Base-by-base conservation (phyloP, 2,888 invertebrate genomes). In the Pimpla rufipes region DNA sequence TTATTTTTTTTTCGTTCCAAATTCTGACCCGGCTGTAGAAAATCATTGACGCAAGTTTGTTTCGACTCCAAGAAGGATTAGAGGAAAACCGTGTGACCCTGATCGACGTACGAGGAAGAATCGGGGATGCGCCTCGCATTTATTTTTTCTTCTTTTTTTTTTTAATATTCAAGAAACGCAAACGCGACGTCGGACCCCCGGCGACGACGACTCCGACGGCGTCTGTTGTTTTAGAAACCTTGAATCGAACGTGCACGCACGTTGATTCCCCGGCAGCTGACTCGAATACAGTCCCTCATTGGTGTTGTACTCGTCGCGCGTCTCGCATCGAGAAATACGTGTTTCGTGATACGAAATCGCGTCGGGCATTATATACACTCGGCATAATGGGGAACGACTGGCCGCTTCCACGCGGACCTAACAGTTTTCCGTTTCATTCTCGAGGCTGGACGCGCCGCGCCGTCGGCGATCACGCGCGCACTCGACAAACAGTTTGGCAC, bases 341-440 rank as follows among this genome's bases (percentile, higher is more conserved):
- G 42, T 40, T 13, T 21, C 37, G 74, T 13, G 74, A 74, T 62
- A 62, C 47, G 3, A 16, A 74, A 62, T 50, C 21, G 62, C 74
- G 23, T 67, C 73, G 67, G 40, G 45, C 55, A n/a, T n/a, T n/a
- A n/a, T n/a, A n/a, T n/a, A n/a, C n/a, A n/a, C n/a, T n/a, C n/a
- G n/a, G n/a, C n/a, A n/a, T n/a, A n/a, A n/a, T 23, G 45, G 42
- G 13, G n/a, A 66, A 35, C 35, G 37, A 78, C 64, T 77, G 67
- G 73, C 29, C 52, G 45, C 68, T 62, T 13, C 47, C 45, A 42
- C 37, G 35, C 13, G 42, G 35, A 59, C 40, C 64, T 59, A 62
- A 78, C 64, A 68, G 77, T 82, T 82, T 82, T 82, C 78, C 47
- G 73, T 70, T 68, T 78, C 68, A 18, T 78, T 78, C 45, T 7